These are phyloP conservation scores for Xenops minutus DNA, from an alignment of 2,797 vertebrate genomes.

Conservation along the genomic window DNA sequence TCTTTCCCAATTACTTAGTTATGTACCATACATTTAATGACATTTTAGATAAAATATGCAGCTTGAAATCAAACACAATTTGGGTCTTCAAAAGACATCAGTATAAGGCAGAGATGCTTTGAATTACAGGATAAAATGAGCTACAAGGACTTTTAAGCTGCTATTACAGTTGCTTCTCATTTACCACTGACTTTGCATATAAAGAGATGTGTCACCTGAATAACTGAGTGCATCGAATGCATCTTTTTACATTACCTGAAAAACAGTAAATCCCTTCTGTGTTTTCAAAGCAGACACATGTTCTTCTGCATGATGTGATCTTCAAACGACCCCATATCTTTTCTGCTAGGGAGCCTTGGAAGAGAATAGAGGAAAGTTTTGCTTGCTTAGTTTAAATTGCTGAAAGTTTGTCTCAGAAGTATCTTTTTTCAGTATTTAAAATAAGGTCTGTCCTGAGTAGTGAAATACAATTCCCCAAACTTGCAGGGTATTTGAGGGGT, in stretches of 20 bases:
- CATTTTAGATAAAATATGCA: background rate
- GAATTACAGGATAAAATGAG: background rate
- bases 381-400: background rate
- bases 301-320: background rate
- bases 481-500: accelerated
- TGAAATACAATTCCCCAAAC: background rate
- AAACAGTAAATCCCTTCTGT: background rate
- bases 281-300: background rate
- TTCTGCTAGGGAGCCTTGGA: background rate
- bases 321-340: background rate
- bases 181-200: background rate
- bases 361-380: background rate
- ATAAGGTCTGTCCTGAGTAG: background rate
- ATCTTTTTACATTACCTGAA: background rate
- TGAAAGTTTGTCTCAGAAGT: background rate
- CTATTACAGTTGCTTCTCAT: background rate
- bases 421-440: background rate
- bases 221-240: background rate
- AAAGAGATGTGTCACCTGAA: background rate
- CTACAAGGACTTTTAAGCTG: background rate
- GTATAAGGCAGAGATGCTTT: background rate
- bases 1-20: background rate
- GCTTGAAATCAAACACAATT: background rate
- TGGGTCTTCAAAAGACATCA: background rate
- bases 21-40: background rate